A percentile compares a stretch with the other conserved stretches of the same genome.
These are phyloP conservation scores for Nezara viridula DNA, from an alignment of 2,888 invertebrate genomes.

Conservation along the genomic window DNA sequence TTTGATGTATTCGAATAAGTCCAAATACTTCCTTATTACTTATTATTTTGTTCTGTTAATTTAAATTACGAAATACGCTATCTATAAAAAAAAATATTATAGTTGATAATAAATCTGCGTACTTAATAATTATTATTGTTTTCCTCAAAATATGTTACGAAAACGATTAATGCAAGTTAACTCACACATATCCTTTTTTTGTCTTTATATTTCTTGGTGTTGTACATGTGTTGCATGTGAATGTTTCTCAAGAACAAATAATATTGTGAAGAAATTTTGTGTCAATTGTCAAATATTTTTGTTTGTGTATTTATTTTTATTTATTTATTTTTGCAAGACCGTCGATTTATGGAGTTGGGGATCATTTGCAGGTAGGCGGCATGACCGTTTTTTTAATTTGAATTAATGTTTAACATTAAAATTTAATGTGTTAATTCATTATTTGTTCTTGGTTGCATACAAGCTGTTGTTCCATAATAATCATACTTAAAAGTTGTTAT, in stretches of 20 bases:
- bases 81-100: too few relatives aligned
- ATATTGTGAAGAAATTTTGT: background rate
- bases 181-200: background rate
- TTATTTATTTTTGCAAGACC: background rate
- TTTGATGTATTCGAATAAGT: background rate
- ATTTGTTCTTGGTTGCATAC: background rate
- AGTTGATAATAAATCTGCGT: too few relatives aligned
- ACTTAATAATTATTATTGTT: too few relatives aligned
- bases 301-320: background rate
- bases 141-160: background rate
- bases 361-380: background rate
- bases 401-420: background rate
- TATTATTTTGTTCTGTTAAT: too few relatives aligned
- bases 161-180: background rate
- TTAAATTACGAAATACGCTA: too few relatives aligned
- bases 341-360: background rate
- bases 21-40: background rate
- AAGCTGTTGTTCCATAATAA: too few relatives aligned
- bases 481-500: background rate
- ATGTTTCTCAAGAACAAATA: conserved; percentile 10
- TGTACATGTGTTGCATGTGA: conserved; percentile 32
- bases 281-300: background rate
- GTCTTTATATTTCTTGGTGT: conserved; percentile 9
- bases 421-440: background rate
- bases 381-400: background rate